phyloP scores from a whole-genome alignment of 1,140 invertebrate species.

The Adoxophyes honmai region DNA sequence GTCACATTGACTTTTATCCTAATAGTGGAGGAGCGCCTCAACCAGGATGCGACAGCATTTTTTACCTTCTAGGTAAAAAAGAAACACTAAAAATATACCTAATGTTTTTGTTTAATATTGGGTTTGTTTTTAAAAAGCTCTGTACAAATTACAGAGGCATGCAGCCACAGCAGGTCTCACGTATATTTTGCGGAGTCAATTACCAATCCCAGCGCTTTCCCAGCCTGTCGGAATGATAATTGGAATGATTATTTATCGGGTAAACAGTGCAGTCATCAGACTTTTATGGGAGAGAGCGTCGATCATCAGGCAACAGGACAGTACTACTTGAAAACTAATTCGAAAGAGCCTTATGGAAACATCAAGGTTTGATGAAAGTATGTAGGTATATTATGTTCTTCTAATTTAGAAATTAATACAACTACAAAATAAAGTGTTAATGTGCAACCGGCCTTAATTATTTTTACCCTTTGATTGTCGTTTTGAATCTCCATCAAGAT shows the following conservation, averaged over 20 bases:
- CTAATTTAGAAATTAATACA: constrained; percentile 10
- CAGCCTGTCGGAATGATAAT: constrained; percentile 74
- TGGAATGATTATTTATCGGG: constrained; percentile 72
- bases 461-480: no score
- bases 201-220: constrained; percentile 75
- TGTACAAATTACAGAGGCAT: constrained; percentile 79
- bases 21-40: constrained; percentile 63
- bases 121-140: no score
- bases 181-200: constrained; percentile 82
- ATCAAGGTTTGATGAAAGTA: not conserved
- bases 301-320: constrained; percentile 19
- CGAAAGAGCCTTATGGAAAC: constrained; percentile 22
- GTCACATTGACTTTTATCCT: constrained; percentile 77
- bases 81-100: no score
- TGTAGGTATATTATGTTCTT: constrained; percentile 1
- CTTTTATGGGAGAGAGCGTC: constrained; percentile 31
- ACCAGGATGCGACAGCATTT: constrained; percentile 70
- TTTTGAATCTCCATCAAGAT: no score
- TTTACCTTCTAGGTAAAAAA: constrained; percentile 74
- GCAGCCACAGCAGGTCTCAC: constrained; percentile 82
- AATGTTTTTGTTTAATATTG: no score
- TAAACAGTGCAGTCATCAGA: constrained; percentile 62
- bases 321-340: constrained; percentile 31
- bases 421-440: not conserved
- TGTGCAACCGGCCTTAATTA: no score